Conservation (phyloP, 2,888 invertebrate genomes). For the Watsonalla cultraria region DNA sequence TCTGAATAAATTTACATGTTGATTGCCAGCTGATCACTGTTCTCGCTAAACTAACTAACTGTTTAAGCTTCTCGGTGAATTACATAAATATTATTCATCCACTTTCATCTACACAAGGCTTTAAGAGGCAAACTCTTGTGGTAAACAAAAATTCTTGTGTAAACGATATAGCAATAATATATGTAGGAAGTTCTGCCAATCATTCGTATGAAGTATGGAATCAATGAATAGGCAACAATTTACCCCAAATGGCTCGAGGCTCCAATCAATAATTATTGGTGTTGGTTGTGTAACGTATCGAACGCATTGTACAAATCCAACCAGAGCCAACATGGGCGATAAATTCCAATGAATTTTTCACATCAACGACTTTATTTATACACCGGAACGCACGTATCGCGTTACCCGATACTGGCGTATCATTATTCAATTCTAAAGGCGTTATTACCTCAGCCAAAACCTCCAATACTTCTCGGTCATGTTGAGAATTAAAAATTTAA, state of each 20-base stretch:
- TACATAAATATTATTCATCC: slow-evolving; percentile 31
- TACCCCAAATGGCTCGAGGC: neutral
- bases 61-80: slow-evolving; percentile 41
- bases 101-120: neutral
- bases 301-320: slow-evolving; percentile 35
- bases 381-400: slow-evolving; percentile 50
- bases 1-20: slow-evolving; percentile 73
- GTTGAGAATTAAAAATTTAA: slow-evolving; percentile 58
- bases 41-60: slow-evolving; percentile 59
- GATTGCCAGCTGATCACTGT: slow-evolving; percentile 64
- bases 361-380: slow-evolving; percentile 67
- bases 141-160: too few species aligned
- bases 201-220: neutral
- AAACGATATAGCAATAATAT: too few species aligned
- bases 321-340: slow-evolving; percentile 44
- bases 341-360: slow-evolving; percentile 64
- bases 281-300: slow-evolving; percentile 7
- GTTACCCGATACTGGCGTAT: slow-evolving; percentile 57
- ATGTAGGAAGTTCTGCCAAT: neutral
- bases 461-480: slow-evolving; percentile 36
- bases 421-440: slow-evolving; percentile 62
- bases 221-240: neutral
- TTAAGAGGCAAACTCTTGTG: neutral
- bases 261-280: neutral
- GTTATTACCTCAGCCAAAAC: slow-evolving; percentile 51